Conservation (phyloP, 2,113 vertebrate species). For the Cyrtonyx montezumae region DNA sequence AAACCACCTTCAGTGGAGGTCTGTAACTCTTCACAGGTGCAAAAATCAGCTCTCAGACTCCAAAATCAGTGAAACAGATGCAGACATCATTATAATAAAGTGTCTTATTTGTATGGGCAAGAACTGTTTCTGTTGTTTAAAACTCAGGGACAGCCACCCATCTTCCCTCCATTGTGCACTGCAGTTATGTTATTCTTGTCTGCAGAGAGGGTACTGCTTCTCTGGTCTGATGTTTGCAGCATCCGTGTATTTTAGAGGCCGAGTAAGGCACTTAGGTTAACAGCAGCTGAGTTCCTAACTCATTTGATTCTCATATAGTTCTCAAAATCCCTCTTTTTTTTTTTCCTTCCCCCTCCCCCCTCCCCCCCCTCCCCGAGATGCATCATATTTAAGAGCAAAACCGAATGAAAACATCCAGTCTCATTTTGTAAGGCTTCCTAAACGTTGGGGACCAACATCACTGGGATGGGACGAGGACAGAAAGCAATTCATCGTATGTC, state of each 20-base stretch:
- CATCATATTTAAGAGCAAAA: not conserved
- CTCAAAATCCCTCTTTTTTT: not conserved
- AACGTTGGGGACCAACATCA: not conserved
- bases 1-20: not conserved
- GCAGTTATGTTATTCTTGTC: not conserved
- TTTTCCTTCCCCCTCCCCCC: no score
- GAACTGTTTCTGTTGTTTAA: not conserved
- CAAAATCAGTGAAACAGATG: not conserved
- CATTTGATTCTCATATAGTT: not conserved
- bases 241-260: not conserved
- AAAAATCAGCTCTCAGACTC: not conserved
- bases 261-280: not conserved
- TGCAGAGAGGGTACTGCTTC: not conserved
- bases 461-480: not conserved
- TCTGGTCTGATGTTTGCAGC: not conserved
- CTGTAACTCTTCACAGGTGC: not conserved
- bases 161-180: constrained; percentile 1
- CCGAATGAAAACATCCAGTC: not conserved
- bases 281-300: not conserved
- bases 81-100: not conserved
- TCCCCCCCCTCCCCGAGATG: no score
- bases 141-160: not conserved
- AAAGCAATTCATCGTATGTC: not conserved
- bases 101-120: not conserved
- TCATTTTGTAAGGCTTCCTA: not conserved